Evolutionary conservation across 2,888 invertebrate genomes (phyloP).

Genomic region (Campaea margaritaria): DNA sequence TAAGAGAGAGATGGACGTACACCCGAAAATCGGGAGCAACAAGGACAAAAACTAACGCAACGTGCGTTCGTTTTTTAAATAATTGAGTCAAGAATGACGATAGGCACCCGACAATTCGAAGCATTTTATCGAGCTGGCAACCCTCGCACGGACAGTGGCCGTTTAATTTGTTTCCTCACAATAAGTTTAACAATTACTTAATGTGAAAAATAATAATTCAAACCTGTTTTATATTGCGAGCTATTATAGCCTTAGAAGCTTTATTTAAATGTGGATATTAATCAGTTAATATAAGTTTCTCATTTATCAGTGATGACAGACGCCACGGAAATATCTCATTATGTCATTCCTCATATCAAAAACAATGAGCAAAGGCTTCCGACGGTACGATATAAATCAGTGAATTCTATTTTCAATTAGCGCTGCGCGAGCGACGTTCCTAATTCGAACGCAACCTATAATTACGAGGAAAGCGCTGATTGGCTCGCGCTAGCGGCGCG

Average conservation of each 20-base stretch:
- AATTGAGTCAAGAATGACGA: constrained; percentile 82
- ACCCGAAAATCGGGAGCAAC: constrained; percentile 62
- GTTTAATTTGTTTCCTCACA: constrained; percentile 76
- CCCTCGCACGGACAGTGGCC: constrained; percentile 74
- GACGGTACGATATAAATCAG: constrained; percentile 69
- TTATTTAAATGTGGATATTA: no score
- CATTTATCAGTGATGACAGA: constrained; percentile 11
- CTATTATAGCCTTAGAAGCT: background rate
- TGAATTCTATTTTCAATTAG: constrained; percentile 78
- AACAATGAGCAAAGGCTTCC: constrained; percentile 65
- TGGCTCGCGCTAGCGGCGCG: constrained; percentile 54
- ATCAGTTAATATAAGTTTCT: constrained; percentile 9
- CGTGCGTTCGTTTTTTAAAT: constrained; percentile 80
- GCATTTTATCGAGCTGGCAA: constrained; percentile 78
- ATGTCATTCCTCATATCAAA: constrained; percentile 52
- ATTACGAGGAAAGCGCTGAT: constrained; percentile 73
- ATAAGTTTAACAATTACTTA: constrained; percentile 36
- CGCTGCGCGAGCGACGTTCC: constrained; percentile 71
- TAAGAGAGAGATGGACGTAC: constrained; percentile 61
- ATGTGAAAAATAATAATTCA: constrained; percentile 2
- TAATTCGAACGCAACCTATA: constrained; percentile 80
- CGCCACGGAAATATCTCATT: constrained; percentile 46
- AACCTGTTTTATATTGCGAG: background rate
- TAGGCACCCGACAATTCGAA: constrained; percentile 78
- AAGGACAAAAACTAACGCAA: constrained; percentile 66